These are phyloP conservation scores for Melanchra persicariae DNA, from an alignment of 2,888 invertebrate genomes.

Conservation along the genomic window DNA sequence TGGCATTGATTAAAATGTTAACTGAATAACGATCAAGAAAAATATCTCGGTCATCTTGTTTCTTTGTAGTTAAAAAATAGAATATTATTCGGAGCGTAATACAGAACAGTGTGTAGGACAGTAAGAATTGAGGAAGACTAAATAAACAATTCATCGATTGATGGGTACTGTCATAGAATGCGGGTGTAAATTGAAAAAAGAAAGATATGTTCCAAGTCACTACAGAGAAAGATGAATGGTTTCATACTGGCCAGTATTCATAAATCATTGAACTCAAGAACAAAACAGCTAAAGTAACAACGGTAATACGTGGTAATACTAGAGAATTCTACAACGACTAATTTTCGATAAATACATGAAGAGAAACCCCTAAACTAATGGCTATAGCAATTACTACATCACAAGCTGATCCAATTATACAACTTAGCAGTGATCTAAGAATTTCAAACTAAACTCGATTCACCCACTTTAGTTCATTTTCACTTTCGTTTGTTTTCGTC, in stretches of 20 bases:
- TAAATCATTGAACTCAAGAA: not conserved
- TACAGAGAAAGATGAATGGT: too few species aligned
- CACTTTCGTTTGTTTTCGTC: conserved; percentile 81
- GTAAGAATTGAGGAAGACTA: not conserved
- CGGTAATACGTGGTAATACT: not conserved
- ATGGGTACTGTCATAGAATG: not conserved
- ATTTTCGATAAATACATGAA: not conserved
- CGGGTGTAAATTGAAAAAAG: not conserved
- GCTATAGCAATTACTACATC: not conserved
- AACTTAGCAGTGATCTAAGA: conserved; percentile 49
- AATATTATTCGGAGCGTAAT: not conserved
- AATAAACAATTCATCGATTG: not conserved
- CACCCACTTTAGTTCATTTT: conserved; percentile 77
- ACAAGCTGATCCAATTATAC: conserved; percentile 34
- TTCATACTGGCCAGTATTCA: not conserved
- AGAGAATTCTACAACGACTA: not conserved
- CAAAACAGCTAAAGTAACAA: not conserved
- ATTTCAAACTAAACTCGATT: conserved; percentile 45
- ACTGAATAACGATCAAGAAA: conserved; percentile 12
- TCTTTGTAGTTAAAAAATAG: not conserved
- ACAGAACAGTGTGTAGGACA: not conserved
- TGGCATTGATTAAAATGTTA: conserved; percentile 52
- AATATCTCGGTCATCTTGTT: conserved; percentile 13
- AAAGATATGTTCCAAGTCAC: not conserved
- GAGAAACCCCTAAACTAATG: conserved; percentile 6